Base-by-base conservation (phyloP, 2,797 vertebrate species). In the Parambassis ranga region DNA sequence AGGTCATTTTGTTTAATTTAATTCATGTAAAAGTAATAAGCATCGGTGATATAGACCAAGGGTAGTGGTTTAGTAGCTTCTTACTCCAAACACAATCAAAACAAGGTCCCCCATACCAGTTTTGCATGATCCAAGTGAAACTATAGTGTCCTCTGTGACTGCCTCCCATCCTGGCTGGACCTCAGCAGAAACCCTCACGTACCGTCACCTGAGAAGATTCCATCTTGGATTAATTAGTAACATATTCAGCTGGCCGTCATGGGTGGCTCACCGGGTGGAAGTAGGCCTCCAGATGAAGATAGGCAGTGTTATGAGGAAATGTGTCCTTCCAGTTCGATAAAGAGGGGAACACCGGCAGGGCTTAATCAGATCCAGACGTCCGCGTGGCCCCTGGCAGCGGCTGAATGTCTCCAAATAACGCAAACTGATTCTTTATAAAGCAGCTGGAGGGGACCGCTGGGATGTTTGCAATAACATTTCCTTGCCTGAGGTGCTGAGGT, bases 401-500 rank as follows among this genome's bases (percentile, higher is more conserved):
- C 48, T 35, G 68, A 83, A 75, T 44, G 15, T 59, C 75, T 83
- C 74, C 39, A 28, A 74, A 65, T 77, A 83, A 80, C 59, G 33
- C 75, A 83, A 79, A 87, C 81, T 30, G 80, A 88, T 89, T 90
- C 79, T 82, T 70, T 81, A 49, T 82, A 61, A 74, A 85, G 61
- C 60, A 39, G 76, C 81, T 73, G 56, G 67, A 77, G 61, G 79
- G 56, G 38, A 65, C 67, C 74, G 38, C 70, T 68, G 81, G 65
- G 66, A 78, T 79, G 82, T 87, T 81, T 81, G 80, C 84, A 87
- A 83, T 85, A 85, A 81, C 78, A 78, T 78, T 63, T 77, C 56
- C 55, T 46, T 59, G 75, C 86, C 85, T 48, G 57, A 77, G 85
- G 82, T 75, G 71, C 51, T 59, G 18, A 33, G 77, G 77, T 60